These are phyloP conservation scores for Aleiodes sp. DNA, from an alignment of 1,140 invertebrate genomes.

Conservation along the genomic window DNA sequence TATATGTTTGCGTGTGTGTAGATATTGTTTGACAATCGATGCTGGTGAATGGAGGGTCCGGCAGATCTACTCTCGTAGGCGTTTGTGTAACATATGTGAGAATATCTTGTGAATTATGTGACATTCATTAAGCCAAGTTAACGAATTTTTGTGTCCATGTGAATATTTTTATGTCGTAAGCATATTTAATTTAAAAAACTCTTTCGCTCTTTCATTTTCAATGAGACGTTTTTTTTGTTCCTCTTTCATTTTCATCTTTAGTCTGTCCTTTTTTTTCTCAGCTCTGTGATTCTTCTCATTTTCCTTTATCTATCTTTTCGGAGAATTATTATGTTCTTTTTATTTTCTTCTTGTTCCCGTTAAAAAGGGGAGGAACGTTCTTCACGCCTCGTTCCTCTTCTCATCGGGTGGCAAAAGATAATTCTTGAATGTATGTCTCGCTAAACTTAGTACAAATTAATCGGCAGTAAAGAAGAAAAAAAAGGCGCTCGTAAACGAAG, in stretches of 20 bases:
- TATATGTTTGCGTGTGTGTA: no score
- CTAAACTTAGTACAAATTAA: constrained; percentile 27
- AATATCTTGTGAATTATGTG: constrained; percentile 36
- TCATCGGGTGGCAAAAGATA: constrained; percentile 26
- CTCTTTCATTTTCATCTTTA: constrained; percentile 1
- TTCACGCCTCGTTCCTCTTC: constrained; percentile 21
- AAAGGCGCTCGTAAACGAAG: not conserved
- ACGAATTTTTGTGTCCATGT: constrained; percentile 27
- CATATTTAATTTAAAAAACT: constrained; percentile 23
- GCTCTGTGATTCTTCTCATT: not conserved
- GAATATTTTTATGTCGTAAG: constrained; percentile 22
- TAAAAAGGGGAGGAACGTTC: not conserved
- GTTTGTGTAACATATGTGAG: constrained; percentile 56
- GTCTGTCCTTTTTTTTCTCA: not conserved
- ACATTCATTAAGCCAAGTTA: constrained; percentile 13
- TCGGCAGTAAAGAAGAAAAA: not conserved
- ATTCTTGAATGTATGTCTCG: constrained; percentile 32
- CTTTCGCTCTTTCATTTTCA: not conserved
- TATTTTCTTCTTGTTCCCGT: not conserved
- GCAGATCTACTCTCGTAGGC: constrained; percentile 56
- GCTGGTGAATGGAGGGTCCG: constrained; percentile 54
- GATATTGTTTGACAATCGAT: constrained; percentile 50
- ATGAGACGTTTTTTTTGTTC: not conserved
- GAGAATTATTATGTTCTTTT: not conserved
- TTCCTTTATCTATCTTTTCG: not conserved